phyloP scores from a whole-genome alignment of 1,140 invertebrate genomes.

The Drosophila parvula region DNA sequence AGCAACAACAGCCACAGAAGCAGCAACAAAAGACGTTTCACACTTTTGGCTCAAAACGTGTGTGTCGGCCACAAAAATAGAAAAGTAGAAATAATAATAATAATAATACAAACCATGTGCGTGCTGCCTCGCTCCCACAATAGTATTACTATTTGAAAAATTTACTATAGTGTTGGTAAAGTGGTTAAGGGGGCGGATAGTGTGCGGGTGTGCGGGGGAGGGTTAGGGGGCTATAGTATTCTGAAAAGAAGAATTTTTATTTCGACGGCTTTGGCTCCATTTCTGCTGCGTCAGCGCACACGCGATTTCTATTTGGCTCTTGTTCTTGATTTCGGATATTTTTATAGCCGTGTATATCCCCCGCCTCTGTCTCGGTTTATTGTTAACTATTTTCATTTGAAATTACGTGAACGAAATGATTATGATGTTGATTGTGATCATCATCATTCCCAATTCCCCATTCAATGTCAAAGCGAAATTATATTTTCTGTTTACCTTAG shows the following conservation, averaged over 20 bases:
- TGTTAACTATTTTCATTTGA: constrained; percentile 45
- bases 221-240: background rate
- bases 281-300: constrained; percentile 76
- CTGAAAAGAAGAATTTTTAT: constrained; percentile 25
- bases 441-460: constrained; percentile 34
- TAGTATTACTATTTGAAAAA: constrained; percentile 35
- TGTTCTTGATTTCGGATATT: constrained; percentile 19
- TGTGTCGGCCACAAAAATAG: constrained; percentile 33
- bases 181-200: background rate
- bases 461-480: constrained; percentile 53
- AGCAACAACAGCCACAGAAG: constrained; percentile 46
- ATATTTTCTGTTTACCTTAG: constrained; percentile 67
- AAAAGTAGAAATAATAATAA: constrained; percentile 23
- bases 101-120: constrained; percentile 59
- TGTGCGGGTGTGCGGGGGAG: too few species aligned
- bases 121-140: constrained; percentile 34
- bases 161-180: background rate
- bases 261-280: constrained; percentile 26
- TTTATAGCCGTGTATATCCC: background rate
- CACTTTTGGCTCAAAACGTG: constrained; percentile 66
- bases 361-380: constrained; percentile 3
- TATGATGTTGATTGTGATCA: constrained; percentile 63
- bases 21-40: constrained; percentile 61
- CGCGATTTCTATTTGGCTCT: constrained; percentile 58
- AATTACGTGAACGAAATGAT: constrained; percentile 57